Evolutionary conservation across 2,113 vertebrate species (phyloP), one percentile per base, ranked within the genome.

Genomic region (Mormoops blainvillei): DNA sequence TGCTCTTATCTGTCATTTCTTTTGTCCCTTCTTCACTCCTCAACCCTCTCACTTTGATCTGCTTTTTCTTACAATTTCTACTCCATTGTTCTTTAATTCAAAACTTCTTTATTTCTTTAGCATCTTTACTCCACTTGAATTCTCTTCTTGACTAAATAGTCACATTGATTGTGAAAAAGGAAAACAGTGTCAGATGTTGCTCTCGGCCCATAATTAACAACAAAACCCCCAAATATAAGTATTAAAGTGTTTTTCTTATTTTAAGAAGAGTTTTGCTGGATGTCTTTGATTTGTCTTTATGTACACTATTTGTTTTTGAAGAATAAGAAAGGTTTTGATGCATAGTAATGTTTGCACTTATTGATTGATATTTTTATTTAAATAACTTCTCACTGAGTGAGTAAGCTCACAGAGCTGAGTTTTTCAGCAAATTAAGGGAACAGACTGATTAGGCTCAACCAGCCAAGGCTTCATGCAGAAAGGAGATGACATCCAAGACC

Each of bases 1-100:
- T 91, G 78, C 50, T 96, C 95, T 91, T 91, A 94, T 96, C 93
- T 94, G 77, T n/a, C 58, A 43, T 95, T 91, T 89, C 89, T 91
- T 95, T 96, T 67, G 94, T 96, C 82, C 86, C 13, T 52, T 92
- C 67, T 93, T 82, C 28, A 12, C 12, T 52, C 73, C 70, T 90
- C 20, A 26, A 14, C 56, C n/a, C 71, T 71, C 38, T 84, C 43
- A 54, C 92, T 97, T 95, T 97, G 96, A 97, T 97, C 95, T 94
- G 5, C 22, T 7, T 68, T 92, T 96, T 43, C 87, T 94, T 45
- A 65, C 7, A 71, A 73, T 90, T 93, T 81, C 61, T 56, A 76
- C n/a, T 90, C 56, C 26, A 67, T 76, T 94, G 22, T 83, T 89
- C 33, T 94, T 94, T 97, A 96, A 96, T 96, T 78, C n/a, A 45